Conservation (phyloP, 2,888 invertebrate species). For the Catocala sponsa region DNA sequence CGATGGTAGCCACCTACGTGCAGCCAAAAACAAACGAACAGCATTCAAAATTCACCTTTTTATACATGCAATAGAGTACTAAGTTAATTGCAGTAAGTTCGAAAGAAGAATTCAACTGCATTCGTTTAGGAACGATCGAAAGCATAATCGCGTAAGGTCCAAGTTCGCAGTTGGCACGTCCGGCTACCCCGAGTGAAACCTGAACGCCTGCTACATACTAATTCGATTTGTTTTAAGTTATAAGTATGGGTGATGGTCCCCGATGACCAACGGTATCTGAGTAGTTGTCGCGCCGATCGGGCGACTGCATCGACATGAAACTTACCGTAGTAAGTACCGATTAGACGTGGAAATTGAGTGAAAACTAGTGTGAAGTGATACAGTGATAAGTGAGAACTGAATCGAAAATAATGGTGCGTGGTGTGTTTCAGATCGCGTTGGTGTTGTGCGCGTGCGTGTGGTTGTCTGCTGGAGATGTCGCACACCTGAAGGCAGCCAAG, state of each 20-base stretch:
- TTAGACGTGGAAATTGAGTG: slow-evolving; percentile 46
- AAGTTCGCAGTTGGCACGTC: slow-evolving; percentile 67
- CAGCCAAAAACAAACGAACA: slow-evolving; percentile 39
- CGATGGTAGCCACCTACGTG: slow-evolving; percentile 78
- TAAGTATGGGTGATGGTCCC: slow-evolving; percentile 77
- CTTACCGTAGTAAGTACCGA: slow-evolving; percentile 72
- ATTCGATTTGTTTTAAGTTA: slow-evolving; percentile 74
- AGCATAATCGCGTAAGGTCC: slow-evolving; percentile 76
- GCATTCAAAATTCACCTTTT: slow-evolving; percentile 51
- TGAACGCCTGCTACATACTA: slow-evolving; percentile 78
- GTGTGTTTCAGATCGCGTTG: slow-evolving; percentile 77
- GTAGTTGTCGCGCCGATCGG: slow-evolving; percentile 70
- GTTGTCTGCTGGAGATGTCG: slow-evolving; percentile 65
- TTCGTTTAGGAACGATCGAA: slow-evolving; percentile 73
- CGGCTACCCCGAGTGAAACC: slow-evolving; percentile 80
- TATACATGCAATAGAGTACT: slow-evolving; percentile 39
- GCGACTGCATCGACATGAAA: slow-evolving; percentile 76
- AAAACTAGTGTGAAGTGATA: slow-evolving; percentile 50
- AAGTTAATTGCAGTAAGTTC: slow-evolving; percentile 42
- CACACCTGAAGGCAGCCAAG: slow-evolving; percentile 71
- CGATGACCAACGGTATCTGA: slow-evolving; percentile 68
- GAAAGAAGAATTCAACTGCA: slow-evolving; percentile 61
- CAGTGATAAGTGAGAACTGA: slow-evolving; percentile 37
- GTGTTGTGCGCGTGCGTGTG: slow-evolving; percentile 73
- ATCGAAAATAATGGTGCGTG: slow-evolving; percentile 59